Evolutionary conservation across 2,113 vertebrate species (phyloP).

Genomic region (Chaetura pelagica): DNA sequence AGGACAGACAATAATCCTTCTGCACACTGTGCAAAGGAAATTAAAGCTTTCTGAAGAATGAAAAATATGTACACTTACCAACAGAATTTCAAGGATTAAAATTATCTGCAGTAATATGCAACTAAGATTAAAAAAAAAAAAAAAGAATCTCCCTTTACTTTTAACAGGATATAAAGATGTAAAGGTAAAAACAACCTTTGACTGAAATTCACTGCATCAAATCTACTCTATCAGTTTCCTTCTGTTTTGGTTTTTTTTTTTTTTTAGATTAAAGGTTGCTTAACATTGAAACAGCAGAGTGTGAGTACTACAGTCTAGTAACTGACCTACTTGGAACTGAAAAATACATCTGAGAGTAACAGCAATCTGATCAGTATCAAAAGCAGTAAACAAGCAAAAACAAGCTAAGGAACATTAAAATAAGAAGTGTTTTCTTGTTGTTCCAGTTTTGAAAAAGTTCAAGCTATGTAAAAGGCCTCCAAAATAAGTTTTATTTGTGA

Average conservation of each 20-base stretch:
- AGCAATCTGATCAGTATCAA: background rate
- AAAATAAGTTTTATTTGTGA: background rate
- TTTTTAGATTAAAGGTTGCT: background rate
- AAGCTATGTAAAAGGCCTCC: background rate
- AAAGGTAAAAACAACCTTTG: background rate
- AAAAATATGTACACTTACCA: background rate
- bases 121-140: background rate
- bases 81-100: background rate
- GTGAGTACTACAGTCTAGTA: background rate
- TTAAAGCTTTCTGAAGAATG: background rate
- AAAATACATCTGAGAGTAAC: background rate
- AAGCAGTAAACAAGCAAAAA: background rate
- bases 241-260: no score
- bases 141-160: background rate
- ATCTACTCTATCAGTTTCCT: background rate
- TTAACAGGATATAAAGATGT: background rate
- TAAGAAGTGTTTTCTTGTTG: background rate
- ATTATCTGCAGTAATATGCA: background rate
- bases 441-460: constrained; percentile 11
- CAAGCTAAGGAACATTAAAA: background rate
- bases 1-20: background rate
- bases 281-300: background rate
- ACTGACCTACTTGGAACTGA: background rate
- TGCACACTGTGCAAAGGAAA: background rate
- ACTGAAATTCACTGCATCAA: background rate